Conservation (phyloP, 2,113 vertebrate species). For the Ptychochromis oligacanthus region DNA sequence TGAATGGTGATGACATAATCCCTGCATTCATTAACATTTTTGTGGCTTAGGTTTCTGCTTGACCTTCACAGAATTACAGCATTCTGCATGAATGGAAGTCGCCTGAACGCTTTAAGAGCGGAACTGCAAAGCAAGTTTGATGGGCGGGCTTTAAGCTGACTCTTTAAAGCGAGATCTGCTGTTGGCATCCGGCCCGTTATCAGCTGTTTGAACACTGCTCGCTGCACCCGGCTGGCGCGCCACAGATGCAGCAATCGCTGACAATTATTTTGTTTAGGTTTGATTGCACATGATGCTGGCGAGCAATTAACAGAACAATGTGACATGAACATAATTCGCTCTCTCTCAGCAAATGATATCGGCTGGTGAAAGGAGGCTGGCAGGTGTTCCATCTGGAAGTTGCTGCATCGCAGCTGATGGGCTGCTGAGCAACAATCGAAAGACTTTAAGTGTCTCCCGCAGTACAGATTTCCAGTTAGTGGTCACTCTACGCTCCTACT, state of each 20-base stretch:
- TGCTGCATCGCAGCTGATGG: slow-evolving; percentile 1
- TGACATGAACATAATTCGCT: slow-evolving; percentile 43
- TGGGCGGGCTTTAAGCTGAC: background rate
- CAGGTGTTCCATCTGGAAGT: slow-evolving; percentile 49
- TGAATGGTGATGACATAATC: slow-evolving; percentile 27
- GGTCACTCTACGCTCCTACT: background rate
- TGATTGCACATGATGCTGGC: slow-evolving; percentile 63
- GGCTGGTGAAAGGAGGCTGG: background rate
- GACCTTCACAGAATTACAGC: slow-evolving; percentile 48
- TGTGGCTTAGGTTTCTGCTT: slow-evolving; percentile 42
- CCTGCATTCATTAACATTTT: slow-evolving; percentile 63
- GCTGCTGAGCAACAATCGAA: slow-evolving; percentile 9
- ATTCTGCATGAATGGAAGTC: slow-evolving; percentile 24
- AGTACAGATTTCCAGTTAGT: background rate
- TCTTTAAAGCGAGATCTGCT: background rate
- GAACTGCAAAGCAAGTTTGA: background rate
- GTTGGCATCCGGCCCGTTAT: slow-evolving; percentile 11
- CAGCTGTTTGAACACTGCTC: slow-evolving; percentile 25
- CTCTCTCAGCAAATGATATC: slow-evolving; percentile 30
- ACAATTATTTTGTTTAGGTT: slow-evolving; percentile 62
- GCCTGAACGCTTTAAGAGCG: slow-evolving; percentile 4
- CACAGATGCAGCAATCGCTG: slow-evolving; percentile 52
- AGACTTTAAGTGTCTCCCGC: background rate
- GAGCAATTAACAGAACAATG: slow-evolving; percentile 65
- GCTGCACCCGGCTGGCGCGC: background rate